Evolutionary conservation across 2,113 vertebrate genomes (phyloP).

Genomic region (Ageneiosus marmoratus): DNA sequence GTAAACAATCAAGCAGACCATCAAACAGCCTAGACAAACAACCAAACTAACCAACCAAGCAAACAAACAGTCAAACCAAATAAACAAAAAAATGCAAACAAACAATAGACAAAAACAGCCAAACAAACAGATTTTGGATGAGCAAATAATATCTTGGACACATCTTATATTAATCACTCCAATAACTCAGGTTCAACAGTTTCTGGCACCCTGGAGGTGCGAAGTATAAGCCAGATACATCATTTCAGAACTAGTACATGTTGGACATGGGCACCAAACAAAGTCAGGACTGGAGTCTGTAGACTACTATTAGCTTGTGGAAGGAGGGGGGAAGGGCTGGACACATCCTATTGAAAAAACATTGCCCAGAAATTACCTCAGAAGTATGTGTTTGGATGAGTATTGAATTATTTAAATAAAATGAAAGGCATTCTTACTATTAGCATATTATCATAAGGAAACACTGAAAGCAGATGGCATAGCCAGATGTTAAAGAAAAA

Average conservation of each 20-base stretch:
- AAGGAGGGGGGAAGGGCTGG: neutral
- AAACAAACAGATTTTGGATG: neutral
- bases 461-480: neutral
- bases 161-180: neutral
- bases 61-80: neutral
- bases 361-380: neutral
- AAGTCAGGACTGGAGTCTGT: neutral
- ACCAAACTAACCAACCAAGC: neutral
- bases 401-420: neutral
- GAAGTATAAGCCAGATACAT: neutral
- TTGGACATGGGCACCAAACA: neutral
- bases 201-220: neutral
- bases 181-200: neutral
- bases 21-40: neutral
- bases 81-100: no score
- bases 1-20: no score
- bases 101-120: neutral
- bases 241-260: neutral
- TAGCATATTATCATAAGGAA: slow-evolving; percentile 11
- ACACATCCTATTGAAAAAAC: neutral
- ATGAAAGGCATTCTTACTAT: neutral
- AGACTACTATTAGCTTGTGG: neutral
- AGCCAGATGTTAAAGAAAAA: slow-evolving; percentile 9
- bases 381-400: neutral
- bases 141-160: neutral